Evolutionary conservation across 2,888 invertebrate genomes (phyloP).

Genomic region (Tipula unca): DNA sequence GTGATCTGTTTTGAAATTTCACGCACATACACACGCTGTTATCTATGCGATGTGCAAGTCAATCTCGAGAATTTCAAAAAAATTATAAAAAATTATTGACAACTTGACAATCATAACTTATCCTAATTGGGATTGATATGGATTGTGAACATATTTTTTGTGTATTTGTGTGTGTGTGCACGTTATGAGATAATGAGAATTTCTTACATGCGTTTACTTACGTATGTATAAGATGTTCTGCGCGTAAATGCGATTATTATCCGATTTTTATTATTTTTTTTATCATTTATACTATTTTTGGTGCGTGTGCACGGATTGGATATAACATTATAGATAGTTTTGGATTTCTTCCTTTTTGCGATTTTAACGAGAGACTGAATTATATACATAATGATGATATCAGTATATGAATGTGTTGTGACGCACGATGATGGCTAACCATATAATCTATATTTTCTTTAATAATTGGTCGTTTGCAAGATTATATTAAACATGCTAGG

Average conservation of each 20-base stretch:
- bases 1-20: not conserved
- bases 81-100: not conserved
- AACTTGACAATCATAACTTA: slow-evolving; percentile 8
- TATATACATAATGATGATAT: not conserved
- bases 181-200: not conserved
- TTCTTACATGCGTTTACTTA: not conserved
- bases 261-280: not conserved
- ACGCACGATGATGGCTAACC: not conserved
- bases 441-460: not conserved
- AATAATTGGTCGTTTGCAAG: not conserved
- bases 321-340: not conserved
- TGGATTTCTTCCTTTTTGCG: not conserved
- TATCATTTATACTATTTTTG: slow-evolving; percentile 14
- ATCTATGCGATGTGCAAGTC: not conserved
- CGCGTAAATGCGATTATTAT: not conserved
- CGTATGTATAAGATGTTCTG: not conserved
- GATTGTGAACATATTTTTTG: not conserved
- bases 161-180: not conserved
- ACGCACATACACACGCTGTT: not conserved
- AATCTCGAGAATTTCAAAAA: not conserved
- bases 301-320: not conserved
- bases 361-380: not conserved
- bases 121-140: not conserved
- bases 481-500: too few relatives aligned
- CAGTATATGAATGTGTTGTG: not conserved